Evolutionary conservation across 2,888 invertebrate genomes (phyloP), one percentile per base, ranked within the genome.

Genomic region (Drosophila paramelanica): DNA sequence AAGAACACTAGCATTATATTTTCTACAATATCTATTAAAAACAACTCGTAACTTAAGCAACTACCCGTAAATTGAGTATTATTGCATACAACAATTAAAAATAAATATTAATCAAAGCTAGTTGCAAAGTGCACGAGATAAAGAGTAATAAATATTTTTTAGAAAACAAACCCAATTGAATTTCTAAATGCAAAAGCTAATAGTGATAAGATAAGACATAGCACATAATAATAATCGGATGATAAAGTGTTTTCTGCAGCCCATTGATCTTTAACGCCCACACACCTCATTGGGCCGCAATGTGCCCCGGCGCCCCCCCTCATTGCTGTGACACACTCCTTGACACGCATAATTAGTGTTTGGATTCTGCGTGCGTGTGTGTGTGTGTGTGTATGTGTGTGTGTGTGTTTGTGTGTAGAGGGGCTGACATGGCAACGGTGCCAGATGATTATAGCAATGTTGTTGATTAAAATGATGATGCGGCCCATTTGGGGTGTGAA

Each of bases 331-430:
- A 33, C 69, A 39, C 55, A 25, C 56, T 46, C 52, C 65, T 77
- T 80, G 76, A 75, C 61, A 84, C 67, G 82, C 81, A 81, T 78
- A 81, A 82, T 88, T 85, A 73, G 20, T 20, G 2, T 20, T 20
- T 20, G 20, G 20, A 20, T 20, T 20, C 20, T 20, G 3, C 20
- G 20, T 20, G 20, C 20, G 3, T 20, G 3, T 20, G 20, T 3
- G 20, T 20, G 20, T 20, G 20, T n/a, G n/a, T n/a, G n/a, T n/a
- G n/a, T n/a, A n/a, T 20, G 20, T 20, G 20, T 20, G 20, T 20
- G 20, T 20, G 2, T 20, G 23, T 23, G 41, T 66, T 73, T 49
- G 55, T 78, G 50, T 62, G 39, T 39, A n/a, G 39, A 10, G 20
- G 42, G n/a, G 33, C 41, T 52, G 23, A 20, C 43, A 23, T 45